phyloP scores from a whole-genome alignment of 2,113 vertebrate species.

The Centrocercus urophasianus region DNA sequence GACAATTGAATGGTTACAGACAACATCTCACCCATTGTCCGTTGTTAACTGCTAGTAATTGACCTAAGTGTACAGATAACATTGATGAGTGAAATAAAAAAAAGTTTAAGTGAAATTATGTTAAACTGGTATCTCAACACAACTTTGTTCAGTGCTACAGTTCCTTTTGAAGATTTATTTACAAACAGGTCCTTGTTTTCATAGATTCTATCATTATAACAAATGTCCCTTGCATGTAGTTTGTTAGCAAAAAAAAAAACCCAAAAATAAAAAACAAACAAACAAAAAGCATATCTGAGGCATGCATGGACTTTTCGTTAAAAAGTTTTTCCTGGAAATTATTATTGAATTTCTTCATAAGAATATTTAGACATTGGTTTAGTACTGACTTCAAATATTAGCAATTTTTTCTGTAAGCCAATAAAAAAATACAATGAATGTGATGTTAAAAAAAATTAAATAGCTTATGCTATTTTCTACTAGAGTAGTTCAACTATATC shows the following conservation, averaged over 20 bases:
- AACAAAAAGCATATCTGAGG: not conserved
- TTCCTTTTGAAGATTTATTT: not conserved
- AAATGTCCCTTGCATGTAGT: not conserved
- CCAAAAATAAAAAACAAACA: not conserved
- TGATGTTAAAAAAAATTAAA: not conserved
- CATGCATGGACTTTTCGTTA: not conserved
- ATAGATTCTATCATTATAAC: not conserved
- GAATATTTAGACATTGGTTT: slow-evolving; percentile 1
- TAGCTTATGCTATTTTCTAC: not conserved
- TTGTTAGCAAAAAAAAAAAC: not conserved
- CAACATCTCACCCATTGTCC: not conserved
- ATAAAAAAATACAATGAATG: slow-evolving; percentile 7
- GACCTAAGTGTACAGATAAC: not conserved
- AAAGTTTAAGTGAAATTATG: not conserved
- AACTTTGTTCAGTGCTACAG: not conserved
- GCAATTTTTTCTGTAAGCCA: not conserved
- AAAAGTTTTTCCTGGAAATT: not conserved
- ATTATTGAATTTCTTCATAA: not conserved
- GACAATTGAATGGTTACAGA: not conserved
- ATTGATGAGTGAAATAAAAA: not conserved
- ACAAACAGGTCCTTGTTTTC: not conserved
- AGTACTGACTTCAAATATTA: slow-evolving; percentile 34
- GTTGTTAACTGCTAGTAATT: not conserved
- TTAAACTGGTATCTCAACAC: not conserved
- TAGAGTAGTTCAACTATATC: not conserved